Conservation (phyloP, 2,113 vertebrate genomes). For the Chaenocephalus aceratus region DNA sequence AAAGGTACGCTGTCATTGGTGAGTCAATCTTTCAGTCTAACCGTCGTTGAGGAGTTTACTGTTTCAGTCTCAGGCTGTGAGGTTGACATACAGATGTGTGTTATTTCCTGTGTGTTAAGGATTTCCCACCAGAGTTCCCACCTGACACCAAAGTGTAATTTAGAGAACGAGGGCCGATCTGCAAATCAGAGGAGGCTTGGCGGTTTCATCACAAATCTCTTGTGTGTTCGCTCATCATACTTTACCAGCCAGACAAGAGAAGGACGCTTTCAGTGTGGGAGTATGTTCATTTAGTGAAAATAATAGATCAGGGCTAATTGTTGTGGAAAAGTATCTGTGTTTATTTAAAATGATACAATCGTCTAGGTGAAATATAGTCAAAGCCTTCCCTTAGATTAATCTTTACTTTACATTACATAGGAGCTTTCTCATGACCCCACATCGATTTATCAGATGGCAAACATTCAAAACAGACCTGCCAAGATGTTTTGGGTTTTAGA, state of each 20-base stretch:
- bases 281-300: slow-evolving; percentile 23
- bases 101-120: slow-evolving; percentile 30
- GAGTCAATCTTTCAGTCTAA: neutral
- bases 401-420: no score
- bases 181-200: slow-evolving; percentile 29
- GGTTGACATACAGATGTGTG: slow-evolving; percentile 13
- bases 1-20: neutral
- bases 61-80: slow-evolving; percentile 12
- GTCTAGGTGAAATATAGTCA: no score
- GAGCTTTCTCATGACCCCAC: neutral
- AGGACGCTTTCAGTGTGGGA: slow-evolving; percentile 3
- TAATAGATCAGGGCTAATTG: neutral
- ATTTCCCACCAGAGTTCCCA: slow-evolving; percentile 30
- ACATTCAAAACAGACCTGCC: neutral
- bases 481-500: neutral
- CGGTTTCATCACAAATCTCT: slow-evolving; percentile 35
- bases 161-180: slow-evolving; percentile 15
- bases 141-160: slow-evolving; percentile 32
- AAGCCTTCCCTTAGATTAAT: no score
- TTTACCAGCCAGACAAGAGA: neutral
- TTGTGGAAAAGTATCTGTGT: neutral
- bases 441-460: no score
- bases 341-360: no score
- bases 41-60: neutral
- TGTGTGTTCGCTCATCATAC: neutral